Base-by-base conservation (phyloP, 2,113 vertebrate genomes). In the Emydocephalus ijimae region DNA sequence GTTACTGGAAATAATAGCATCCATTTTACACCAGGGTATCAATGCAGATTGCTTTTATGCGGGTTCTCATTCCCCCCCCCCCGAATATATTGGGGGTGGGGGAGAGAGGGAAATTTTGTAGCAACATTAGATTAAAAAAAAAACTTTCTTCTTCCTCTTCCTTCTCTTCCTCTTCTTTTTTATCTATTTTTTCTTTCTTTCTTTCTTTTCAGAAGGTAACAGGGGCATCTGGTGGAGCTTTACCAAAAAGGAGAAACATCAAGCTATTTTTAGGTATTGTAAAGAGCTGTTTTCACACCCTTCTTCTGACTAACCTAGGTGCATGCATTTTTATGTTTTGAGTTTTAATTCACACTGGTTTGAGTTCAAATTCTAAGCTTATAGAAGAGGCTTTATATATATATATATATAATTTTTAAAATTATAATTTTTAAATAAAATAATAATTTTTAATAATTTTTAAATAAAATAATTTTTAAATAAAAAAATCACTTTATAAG, bases 231-330 rank as follows among this genome's bases (percentile, higher is more conserved):
- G 99, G 98, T 96, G 99, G 99, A 85, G 98, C 98, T 94, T 97
- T 98, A 96, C 98, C 98, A 92, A 98, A 98, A 98, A 97, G 98
- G 95, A 98, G 98, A 96, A 99, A 99, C 94, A 98, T 98, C 94
- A 99, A 98, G 98, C 97, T 99, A 93, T 99, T 99, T 98, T 98
- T 99, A 97, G 99, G 99, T 98, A 97, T 97, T 95, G 94, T 96
- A 93, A 95, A 93, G 95, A 96, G 61, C 95, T 95, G 90, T 90
- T 94, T 97, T 91, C 94, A 93, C 45, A 54, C 18, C 92, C 81
- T 96, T 85, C 95, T 93, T 95, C 92, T 93, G 45, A 86, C 87
- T 95, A 96, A 94, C 88, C 50, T 91, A 94, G 57, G 91, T 96
- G 95, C 90, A 12, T 94, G 92, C 24, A 12, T 90, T 96, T 61